phyloP scores from a whole-genome alignment of 2,797 vertebrate species.

The Megalops cyprinoides region DNA sequence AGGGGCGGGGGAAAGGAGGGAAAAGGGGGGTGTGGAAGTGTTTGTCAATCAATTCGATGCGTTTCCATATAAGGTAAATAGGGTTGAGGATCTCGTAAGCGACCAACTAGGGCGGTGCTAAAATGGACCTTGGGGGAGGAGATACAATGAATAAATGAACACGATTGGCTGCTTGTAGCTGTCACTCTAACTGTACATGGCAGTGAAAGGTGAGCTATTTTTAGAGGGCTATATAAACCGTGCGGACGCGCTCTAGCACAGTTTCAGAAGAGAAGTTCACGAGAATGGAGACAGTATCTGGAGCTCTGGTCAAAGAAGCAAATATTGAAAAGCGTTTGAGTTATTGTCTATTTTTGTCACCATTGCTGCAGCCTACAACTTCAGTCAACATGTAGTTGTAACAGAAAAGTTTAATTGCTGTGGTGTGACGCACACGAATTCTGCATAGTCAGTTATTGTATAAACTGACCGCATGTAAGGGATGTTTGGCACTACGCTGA shows the following conservation, averaged over 20 bases:
- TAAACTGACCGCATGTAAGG: no score
- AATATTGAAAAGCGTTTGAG: not conserved
- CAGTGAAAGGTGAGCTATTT: slow-evolving; percentile 91
- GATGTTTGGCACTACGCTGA: not conserved
- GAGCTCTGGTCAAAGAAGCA: not conserved
- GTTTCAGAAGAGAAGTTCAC: slow-evolving; percentile 56
- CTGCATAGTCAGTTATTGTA: not conserved
- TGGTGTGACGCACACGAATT: not conserved
- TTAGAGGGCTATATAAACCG: slow-evolving; percentile 93
- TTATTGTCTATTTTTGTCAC: not conserved
- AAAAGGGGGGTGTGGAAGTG: slow-evolving; percentile 55
- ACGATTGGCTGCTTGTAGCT: slow-evolving; percentile 69
- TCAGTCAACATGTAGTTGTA: not conserved
- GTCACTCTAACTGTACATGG: slow-evolving; percentile 78
- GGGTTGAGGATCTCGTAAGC: slow-evolving; percentile 67
- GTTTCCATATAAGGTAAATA: slow-evolving; percentile 84
- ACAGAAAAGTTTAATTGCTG: not conserved
- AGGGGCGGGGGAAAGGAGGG: slow-evolving; percentile 66
- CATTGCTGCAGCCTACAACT: not conserved
- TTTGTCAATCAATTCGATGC: slow-evolving; percentile 77
- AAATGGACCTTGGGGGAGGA: slow-evolving; percentile 55
- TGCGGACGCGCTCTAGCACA: slow-evolving; percentile 61
- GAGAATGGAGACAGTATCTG: not conserved
- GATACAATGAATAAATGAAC: accelerated
- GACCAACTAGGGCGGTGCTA: slow-evolving; percentile 56